Conservation (phyloP, 2,888 invertebrate genomes). For the Oegoconia quadripuncta region DNA sequence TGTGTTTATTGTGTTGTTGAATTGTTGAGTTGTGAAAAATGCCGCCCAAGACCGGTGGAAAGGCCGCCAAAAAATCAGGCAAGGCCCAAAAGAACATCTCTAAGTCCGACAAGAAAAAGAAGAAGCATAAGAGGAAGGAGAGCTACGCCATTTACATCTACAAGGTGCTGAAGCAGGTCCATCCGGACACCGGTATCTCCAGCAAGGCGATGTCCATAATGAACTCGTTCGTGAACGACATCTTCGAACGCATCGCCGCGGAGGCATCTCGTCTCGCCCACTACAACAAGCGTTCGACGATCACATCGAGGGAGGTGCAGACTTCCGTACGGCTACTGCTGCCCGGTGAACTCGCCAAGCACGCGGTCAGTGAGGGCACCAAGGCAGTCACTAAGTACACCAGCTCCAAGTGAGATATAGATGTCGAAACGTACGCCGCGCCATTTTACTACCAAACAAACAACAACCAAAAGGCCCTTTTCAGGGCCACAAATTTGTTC, state of each 20-base stretch:
- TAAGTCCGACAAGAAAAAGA: too few species aligned
- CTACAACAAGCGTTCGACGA: conserved; percentile 49
- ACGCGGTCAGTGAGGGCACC: conserved; percentile 82
- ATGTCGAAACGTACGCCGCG: too few species aligned
- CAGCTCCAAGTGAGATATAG: conserved; percentile 35
- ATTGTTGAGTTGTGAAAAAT: conserved; percentile 33
- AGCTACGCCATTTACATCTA: too few species aligned
- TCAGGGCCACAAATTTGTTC: too few species aligned
- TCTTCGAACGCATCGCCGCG: conserved; percentile 83
- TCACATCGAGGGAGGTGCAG: conserved; percentile 83
- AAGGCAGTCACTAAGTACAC: conserved; percentile 82
- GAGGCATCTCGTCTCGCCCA: conserved; percentile 81
- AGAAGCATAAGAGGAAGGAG: too few species aligned
- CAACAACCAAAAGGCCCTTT: too few species aligned
- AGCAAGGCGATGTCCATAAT: conserved; percentile 84
- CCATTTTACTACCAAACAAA: too few species aligned
- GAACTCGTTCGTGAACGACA: conserved; percentile 79
- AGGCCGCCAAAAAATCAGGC: too few species aligned
- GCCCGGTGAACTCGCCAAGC: conserved; percentile 83
- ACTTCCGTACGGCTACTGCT: conserved; percentile 83
- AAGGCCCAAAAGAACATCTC: too few species aligned
- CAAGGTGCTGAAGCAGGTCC: too few species aligned
- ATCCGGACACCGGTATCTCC: too few species aligned
- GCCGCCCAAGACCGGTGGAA: conserved; percentile 25
- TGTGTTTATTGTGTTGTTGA: too few species aligned